These are phyloP conservation scores for Odontamblyopus rebecca DNA, from an alignment of 2,797 vertebrate species.

Conservation along the genomic window DNA sequence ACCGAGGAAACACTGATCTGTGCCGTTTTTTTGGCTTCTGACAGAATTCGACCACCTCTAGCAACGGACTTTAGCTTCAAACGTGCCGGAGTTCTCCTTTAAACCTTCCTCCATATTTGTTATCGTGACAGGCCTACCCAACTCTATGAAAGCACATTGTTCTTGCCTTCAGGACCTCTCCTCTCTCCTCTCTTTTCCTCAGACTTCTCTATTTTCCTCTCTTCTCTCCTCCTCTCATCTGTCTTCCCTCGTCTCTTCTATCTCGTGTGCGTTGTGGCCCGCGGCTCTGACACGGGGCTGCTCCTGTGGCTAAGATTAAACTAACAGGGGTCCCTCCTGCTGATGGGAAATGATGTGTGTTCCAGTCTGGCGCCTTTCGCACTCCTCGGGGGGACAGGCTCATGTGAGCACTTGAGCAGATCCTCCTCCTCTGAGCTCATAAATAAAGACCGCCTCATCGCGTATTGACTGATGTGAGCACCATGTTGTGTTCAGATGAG, in stretches of 20 bases:
- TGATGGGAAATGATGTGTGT: conserved; percentile 75
- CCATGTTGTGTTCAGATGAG: conserved; percentile 2
- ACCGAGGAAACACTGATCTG: no score
- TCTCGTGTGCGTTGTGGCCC: conserved; percentile 52
- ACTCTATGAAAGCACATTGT: conserved; percentile 21
- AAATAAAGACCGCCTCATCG: conserved; percentile 52
- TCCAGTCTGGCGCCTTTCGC: conserved; percentile 67
- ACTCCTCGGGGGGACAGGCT: conserved; percentile 42
- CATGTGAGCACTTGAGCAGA: conserved; percentile 60
- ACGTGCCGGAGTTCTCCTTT: no score
- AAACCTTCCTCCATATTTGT: no score
- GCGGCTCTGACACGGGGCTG: conserved; percentile 69
- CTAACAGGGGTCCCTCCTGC: conserved; percentile 69
- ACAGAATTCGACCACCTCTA: no score
- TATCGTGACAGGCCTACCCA: no score
- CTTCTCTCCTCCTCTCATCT: conserved; percentile 18
- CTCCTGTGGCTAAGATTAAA: conserved; percentile 68
- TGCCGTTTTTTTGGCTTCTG: no score
- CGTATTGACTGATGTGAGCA: conserved; percentile 45
- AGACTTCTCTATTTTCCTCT: background rate
- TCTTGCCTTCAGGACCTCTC: conserved; percentile 32
- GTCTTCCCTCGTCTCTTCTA: conserved; percentile 15
- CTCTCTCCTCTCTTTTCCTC: conserved; percentile 15
- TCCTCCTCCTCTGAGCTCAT: conserved; percentile 59
- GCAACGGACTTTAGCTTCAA: no score